Conservation (phyloP, 2,888 invertebrate genomes). For the Coremacera marginata region DNA sequence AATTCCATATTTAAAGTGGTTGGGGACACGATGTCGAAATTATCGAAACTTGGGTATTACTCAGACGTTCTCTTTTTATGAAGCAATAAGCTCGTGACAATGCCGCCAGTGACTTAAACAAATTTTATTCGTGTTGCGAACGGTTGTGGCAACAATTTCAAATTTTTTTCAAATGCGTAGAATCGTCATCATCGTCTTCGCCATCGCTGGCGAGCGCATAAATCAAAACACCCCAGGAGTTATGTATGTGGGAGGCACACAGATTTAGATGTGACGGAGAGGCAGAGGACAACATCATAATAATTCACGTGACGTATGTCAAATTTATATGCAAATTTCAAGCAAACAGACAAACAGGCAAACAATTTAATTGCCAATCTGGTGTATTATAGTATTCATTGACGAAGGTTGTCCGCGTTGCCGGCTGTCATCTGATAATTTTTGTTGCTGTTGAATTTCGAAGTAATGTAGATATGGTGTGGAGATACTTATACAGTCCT, state of each 20-base stretch:
- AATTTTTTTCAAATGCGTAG: slow-evolving; percentile 2
- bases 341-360: slow-evolving; percentile 61
- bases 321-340: slow-evolving; percentile 65
- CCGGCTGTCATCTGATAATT: not conserved
- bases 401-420: slow-evolving; percentile 4
- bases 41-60: too few relatives aligned
- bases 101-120: slow-evolving; percentile 4
- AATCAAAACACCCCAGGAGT: slow-evolving; percentile 4
- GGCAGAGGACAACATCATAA: slow-evolving; percentile 28
- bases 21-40: not conserved
- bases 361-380: slow-evolving; percentile 40
- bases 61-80: too few relatives aligned
- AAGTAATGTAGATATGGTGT: not conserved
- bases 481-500: not conserved
- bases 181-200: not conserved
- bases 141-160: not conserved
- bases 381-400: slow-evolving; percentile 45
- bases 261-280: slow-evolving; percentile 21
- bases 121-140: not conserved
- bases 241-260: slow-evolving; percentile 7
- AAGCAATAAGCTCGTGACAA: too few relatives aligned
- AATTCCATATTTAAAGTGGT: not conserved
- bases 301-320: slow-evolving; percentile 62
- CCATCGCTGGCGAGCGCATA: slow-evolving; percentile 10
- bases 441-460: not conserved